phyloP scores from a whole-genome alignment of 1,140 invertebrate genomes.

The Leptinotarsa defecta region DNA sequence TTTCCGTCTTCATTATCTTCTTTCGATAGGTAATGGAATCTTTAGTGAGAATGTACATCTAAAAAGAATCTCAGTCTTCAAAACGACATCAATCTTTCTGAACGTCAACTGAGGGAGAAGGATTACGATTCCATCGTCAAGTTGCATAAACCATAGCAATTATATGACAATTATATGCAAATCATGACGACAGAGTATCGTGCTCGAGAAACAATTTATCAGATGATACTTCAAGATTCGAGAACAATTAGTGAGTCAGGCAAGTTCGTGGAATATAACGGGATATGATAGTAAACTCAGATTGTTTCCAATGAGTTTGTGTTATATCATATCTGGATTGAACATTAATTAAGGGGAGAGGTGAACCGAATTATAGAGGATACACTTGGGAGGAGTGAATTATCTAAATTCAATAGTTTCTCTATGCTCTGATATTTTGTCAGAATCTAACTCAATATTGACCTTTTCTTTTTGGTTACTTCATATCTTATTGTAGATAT shows the following conservation, averaged over 20 bases:
- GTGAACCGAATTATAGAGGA: neutral
- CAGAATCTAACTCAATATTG: neutral
- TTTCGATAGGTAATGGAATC: too few species aligned
- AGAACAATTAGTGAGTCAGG: slow-evolving; percentile 7
- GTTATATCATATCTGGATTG: neutral
- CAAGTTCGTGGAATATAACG: neutral
- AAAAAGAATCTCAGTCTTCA: neutral
- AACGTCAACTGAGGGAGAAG: neutral
- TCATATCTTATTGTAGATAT: too few species aligned
- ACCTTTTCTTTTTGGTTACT: too few species aligned
- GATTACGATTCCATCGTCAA: slow-evolving; percentile 11
- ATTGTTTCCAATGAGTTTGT: neutral
- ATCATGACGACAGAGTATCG: slow-evolving; percentile 15
- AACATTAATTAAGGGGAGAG: neutral
- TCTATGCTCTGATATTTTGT: neutral
- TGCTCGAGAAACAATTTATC: slow-evolving; percentile 19
- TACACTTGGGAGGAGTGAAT: neutral
- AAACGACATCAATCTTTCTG: neutral
- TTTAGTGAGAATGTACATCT: too few species aligned
- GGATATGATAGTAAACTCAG: neutral
- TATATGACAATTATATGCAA: slow-evolving; percentile 24
- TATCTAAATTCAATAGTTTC: neutral
- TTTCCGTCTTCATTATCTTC: too few species aligned
- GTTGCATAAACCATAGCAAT: slow-evolving; percentile 20
- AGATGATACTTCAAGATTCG: slow-evolving; percentile 9